Conservation (phyloP, 2,888 invertebrate genomes). For the Agapetus fuscipes region DNA sequence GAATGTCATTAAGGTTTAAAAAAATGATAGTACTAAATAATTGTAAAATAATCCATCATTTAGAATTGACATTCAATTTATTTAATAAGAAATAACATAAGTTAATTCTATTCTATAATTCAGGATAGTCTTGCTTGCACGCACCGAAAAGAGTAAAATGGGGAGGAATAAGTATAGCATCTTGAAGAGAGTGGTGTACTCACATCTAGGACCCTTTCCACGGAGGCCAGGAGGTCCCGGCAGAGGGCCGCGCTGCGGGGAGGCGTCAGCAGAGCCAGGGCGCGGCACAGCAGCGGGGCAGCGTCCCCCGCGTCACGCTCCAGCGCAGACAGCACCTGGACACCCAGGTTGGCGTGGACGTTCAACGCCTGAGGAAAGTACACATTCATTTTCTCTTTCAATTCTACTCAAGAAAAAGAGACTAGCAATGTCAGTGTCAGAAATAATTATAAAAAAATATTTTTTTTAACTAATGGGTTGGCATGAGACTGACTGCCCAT, state of each 20-base stretch:
- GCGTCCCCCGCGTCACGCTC: slow-evolving; percentile 30
- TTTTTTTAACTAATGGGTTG: neutral
- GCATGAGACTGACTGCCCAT: no score
- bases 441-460: neutral
- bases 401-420: neutral
- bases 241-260: slow-evolving; percentile 33
- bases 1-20: no score
- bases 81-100: no score
- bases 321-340: slow-evolving; percentile 29
- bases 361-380: slow-evolving; percentile 30
- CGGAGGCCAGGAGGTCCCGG: slow-evolving; percentile 29
- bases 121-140: neutral
- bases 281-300: slow-evolving; percentile 32
- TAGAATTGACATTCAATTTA: no score
- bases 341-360: slow-evolving; percentile 39
- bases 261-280: slow-evolving; percentile 37
- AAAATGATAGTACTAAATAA: no score
- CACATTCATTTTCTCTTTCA: neutral
- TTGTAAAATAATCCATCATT: no score
- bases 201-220: slow-evolving; percentile 30
- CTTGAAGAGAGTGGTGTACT: neutral
- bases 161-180: neutral
- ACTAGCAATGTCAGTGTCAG: no score
- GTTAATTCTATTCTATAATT: no score
- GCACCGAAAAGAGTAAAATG: no score